phyloP scores from a whole-genome alignment of 2,797 vertebrate species.

The Pantherophis alleghaniensis region DNA sequence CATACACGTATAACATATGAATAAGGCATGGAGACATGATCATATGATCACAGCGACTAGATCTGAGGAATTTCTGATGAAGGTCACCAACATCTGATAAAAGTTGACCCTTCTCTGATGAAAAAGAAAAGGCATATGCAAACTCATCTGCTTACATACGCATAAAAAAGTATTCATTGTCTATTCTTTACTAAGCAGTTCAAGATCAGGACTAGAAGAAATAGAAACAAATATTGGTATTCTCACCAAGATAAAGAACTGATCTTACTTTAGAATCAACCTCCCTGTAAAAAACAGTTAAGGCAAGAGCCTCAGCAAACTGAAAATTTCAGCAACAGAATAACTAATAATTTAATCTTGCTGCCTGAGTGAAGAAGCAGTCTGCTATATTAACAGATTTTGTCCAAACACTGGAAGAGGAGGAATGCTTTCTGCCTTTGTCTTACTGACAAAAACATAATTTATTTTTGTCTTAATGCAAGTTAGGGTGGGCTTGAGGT shows the following conservation, averaged over 20 bases:
- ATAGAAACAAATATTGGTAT: constrained; percentile 25
- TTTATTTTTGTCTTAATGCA: not conserved
- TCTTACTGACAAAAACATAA: not conserved
- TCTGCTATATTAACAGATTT: not conserved
- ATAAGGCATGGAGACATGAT: not conserved
- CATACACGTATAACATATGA: not conserved
- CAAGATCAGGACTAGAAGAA: constrained; percentile 49
- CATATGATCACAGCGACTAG: not conserved
- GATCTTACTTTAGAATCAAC: constrained; percentile 44
- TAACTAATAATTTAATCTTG: constrained; percentile 37
- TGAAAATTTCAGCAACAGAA: constrained; percentile 20
- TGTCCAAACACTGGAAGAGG: not conserved
- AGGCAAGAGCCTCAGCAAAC: constrained; percentile 22
- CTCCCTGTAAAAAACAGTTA: constrained; percentile 40
- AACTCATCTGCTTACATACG: constrained; percentile 16
- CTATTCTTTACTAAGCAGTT: constrained; percentile 45
- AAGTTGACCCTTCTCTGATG: not conserved
- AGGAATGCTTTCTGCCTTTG: not conserved
- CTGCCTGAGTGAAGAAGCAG: constrained; percentile 37
- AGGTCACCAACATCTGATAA: not conserved
- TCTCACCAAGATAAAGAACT: constrained; percentile 46
- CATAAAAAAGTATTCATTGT: constrained; percentile 32
- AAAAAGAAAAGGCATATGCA: not conserved
- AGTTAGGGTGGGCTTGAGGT: too few species aligned
- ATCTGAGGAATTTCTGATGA: not conserved